Conservation (phyloP, 2,113 vertebrate species). For the Motacilla alba region DNA sequence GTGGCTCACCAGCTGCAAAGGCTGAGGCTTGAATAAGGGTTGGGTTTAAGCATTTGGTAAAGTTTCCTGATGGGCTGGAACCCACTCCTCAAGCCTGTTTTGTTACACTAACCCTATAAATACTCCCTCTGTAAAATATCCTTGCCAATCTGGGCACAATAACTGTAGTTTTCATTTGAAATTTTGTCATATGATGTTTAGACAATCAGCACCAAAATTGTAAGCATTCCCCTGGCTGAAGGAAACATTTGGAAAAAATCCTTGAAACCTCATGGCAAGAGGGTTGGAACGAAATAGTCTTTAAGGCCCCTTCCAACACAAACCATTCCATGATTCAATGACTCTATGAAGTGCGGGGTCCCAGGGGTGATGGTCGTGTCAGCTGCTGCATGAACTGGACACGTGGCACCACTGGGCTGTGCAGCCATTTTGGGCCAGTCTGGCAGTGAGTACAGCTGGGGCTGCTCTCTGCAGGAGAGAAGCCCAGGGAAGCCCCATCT, state of each 20-base stretch:
- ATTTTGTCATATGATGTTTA: background rate
- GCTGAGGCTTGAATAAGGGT: background rate
- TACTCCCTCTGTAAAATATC: background rate
- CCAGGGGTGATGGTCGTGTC: background rate
- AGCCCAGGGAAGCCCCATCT: background rate
- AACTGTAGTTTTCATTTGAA: background rate
- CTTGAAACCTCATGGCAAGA: background rate
- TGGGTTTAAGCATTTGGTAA: background rate
- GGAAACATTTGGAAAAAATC: background rate
- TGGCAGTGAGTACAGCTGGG: background rate
- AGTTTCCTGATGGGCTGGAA: background rate
- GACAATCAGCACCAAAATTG: background rate
- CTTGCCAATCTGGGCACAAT: accelerated
- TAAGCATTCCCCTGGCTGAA: background rate
- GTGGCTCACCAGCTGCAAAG: background rate
- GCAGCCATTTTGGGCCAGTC: background rate
- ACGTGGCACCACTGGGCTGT: background rate
- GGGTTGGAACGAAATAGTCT: background rate
- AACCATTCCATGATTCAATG: background rate
- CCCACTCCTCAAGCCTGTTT: background rate
- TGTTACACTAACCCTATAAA: background rate
- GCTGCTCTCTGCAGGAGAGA: background rate
- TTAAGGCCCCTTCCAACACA: background rate
- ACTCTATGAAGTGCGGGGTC: background rate
- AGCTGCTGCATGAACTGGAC: background rate